Evolutionary conservation across 1,140 invertebrate genomes (phyloP), one percentile per base, ranked within the genome.

Genomic region (Liolophura sinensis): DNA sequence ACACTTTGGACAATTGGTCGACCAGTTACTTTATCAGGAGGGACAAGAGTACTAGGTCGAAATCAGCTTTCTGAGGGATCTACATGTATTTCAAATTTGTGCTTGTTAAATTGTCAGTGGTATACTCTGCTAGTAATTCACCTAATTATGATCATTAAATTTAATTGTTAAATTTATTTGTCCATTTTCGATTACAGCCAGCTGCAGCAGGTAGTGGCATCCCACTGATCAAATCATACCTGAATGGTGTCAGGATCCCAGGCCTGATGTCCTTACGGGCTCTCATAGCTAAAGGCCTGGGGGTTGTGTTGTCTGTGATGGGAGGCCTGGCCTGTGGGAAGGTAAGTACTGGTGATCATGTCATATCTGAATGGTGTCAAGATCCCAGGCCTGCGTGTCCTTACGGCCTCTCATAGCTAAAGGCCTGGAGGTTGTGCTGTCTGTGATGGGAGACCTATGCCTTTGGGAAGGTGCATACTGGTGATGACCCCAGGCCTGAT

Each of bases 311-410:
- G 25, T 95, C 96, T 4, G 96, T 99, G 1, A 90, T 96, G 22
- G 97, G 97, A 47, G 97, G 97, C 0, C 85, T 99, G 52, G 94
- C 95, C 51, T 95, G 94, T 74, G 97, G 97, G 78, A 99, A 98
- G 88, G 94, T 94, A 84, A 78, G 72, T 60, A 46, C 31, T 77
- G 57, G n/a, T 97, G 84, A 95, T 99, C 0, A 99, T 99, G 88
- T 97, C 95, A 83, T 99, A 98, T 82, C 86, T 99, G 22, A 99
- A 99, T 85, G 98, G 97, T 18, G 90, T 99, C 0, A 97, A 98
- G 59, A 78, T 85, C 27, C 81, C 80, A 16, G 76, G 78, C 5
- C 75, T 85, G 0, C n/a, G 65, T 85, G 31, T 75, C 95, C 52
- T 90, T 99, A 50, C 97, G 96, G 82, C 98, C 97, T 0, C 85